Evolutionary conservation across 2,113 vertebrate species (phyloP).

Genomic region (Trogon melanurus): DNA sequence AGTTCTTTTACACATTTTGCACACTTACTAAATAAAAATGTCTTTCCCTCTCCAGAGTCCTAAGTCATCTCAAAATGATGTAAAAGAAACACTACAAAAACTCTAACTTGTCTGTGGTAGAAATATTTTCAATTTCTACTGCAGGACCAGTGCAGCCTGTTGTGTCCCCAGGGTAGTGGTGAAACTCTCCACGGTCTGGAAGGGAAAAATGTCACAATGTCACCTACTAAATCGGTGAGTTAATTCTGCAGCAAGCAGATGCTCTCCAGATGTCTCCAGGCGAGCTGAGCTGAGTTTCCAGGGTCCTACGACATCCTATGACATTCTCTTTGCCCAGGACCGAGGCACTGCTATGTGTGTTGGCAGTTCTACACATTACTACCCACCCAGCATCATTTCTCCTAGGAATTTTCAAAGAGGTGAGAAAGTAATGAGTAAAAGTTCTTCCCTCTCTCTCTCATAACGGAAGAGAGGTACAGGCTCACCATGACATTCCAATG

Average conservation of each 20-base stretch:
- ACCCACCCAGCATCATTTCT: not conserved
- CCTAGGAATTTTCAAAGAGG: not conserved
- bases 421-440: not conserved
- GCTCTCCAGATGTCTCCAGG: not conserved
- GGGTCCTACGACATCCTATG: fast-evolving
- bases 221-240: not conserved
- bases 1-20: not conserved
- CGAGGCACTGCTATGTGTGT: fast-evolving
- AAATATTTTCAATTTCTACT: not conserved
- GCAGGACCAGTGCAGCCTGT: not conserved
- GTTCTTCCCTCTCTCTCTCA: not conserved
- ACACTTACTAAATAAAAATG: not conserved
- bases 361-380: not conserved
- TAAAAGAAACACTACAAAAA: not conserved
- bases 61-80: not conserved
- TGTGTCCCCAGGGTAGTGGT: not conserved
- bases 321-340: not conserved
- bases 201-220: not conserved
- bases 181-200: not conserved
- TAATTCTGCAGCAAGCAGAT: not conserved
- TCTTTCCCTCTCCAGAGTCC: not conserved
- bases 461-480: not conserved
- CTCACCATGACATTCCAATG: not conserved
- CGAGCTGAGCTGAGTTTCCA: not conserved
- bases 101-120: not conserved